Percentiles rank a stretch among this genome's conserved stretches.
phyloP scores from a whole-genome alignment of 2,113 vertebrate genomes.

The Antidorcas marsupialis region DNA sequence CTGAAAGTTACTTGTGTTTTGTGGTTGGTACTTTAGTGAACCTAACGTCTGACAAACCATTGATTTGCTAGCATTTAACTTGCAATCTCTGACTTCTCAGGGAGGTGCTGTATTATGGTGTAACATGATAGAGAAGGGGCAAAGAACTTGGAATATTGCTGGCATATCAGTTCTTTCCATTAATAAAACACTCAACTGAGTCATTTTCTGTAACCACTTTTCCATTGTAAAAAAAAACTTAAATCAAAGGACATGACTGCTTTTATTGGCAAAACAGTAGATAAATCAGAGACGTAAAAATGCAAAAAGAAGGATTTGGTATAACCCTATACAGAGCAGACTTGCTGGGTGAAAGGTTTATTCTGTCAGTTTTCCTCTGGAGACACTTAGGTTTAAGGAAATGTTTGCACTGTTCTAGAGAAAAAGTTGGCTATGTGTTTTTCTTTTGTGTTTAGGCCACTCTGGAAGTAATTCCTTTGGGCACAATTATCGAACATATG shows the following conservation, averaged over 20 bases:
- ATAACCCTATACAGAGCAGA: background rate
- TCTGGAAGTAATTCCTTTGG: constrained; percentile 84
- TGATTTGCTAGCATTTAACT: background rate
- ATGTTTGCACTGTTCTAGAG: constrained; percentile 83
- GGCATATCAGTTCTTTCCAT: constrained; percentile 64
- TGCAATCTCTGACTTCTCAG: background rate
- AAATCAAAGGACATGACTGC: constrained; percentile 79
- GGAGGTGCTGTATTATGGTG: background rate
- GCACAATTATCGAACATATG: constrained; percentile 84
- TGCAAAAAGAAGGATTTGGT: constrained; percentile 63
- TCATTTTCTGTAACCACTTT: constrained; percentile 61
- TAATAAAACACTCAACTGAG: constrained; percentile 73
- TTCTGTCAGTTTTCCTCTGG: constrained; percentile 80
- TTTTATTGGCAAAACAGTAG: constrained; percentile 80
- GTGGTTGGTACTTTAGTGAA: background rate
- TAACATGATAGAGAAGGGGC: background rate
- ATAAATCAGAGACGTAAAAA: constrained; percentile 76
- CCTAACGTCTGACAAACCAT: constrained; percentile 9
- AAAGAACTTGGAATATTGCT: constrained; percentile 38
- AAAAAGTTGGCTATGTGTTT: constrained; percentile 81
- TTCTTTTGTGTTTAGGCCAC: constrained; percentile 84
- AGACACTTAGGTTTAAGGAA: constrained; percentile 85
- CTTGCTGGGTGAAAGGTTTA: constrained; percentile 82
- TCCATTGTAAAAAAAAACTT: constrained; percentile 76
- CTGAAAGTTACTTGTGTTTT: background rate